A percentile compares a stretch with the other conserved stretches of the same genome.
Evolutionary conservation across 1,140 invertebrate genomes (phyloP).

Genomic region (Andricus grossulariae): DNA sequence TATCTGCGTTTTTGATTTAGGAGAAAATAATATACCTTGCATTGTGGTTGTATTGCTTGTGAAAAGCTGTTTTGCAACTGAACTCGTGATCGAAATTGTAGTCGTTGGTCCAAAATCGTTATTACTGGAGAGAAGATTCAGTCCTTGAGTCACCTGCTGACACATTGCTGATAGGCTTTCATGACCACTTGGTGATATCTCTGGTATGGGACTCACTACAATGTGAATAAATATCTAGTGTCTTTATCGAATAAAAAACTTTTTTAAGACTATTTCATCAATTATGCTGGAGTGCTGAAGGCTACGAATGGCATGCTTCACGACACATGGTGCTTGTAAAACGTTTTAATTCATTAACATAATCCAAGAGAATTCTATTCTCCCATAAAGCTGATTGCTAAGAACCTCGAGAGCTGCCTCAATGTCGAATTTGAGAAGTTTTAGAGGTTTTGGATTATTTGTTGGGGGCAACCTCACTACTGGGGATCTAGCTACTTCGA

Average conservation of each 20-base stretch:
- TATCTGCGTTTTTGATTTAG: too few relatives aligned
- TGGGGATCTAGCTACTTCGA: conserved; percentile 32
- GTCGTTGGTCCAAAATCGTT: conserved; percentile 77
- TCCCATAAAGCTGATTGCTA: too few relatives aligned
- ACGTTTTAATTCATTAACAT: background rate
- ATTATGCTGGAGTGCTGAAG: conserved; percentile 50
- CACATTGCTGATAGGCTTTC: conserved; percentile 91
- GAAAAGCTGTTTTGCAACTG: conserved; percentile 66
- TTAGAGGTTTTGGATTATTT: too few relatives aligned
- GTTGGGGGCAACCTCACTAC: too few relatives aligned
- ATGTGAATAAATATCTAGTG: conserved; percentile 42
- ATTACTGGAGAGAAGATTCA: conserved; percentile 85
- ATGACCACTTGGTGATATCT: conserved; percentile 83
- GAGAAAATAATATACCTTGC: conserved; percentile 53
- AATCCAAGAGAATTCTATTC: background rate
- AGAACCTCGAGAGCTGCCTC: too few relatives aligned
- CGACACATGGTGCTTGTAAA: conserved; percentile 28
- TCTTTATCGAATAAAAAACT: background rate
- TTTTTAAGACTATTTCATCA: background rate
- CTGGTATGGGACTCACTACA: conserved; percentile 87
- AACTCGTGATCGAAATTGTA: conserved; percentile 57
- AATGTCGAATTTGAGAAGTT: too few relatives aligned
- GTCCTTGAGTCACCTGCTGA: conserved; percentile 89
- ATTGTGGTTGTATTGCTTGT: conserved; percentile 55
- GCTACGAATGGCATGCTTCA: conserved; percentile 51